Evolutionary conservation across 2,797 vertebrate species (phyloP), one percentile per base, ranked within the genome.

Genomic region (Pitangus sulphuratus): DNA sequence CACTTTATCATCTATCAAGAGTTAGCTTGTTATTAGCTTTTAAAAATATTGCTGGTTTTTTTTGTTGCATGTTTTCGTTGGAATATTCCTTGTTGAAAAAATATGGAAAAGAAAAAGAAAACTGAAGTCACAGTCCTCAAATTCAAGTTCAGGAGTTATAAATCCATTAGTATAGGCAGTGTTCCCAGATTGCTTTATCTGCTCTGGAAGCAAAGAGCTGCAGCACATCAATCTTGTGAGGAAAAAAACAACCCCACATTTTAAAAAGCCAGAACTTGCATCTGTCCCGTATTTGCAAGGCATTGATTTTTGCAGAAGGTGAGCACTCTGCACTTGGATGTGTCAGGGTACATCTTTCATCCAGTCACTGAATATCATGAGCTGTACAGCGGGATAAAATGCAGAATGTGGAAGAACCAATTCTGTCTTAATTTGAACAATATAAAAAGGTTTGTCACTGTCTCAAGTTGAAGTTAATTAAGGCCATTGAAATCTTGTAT

Each of bases 121-220:
- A 76, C 62, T 61, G 21, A 80, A 95, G 48, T 74, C 42, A 64
- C 19, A 70, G 74, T 68, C 80, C 74, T 95, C 48, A 74, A 87
- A 92, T 71, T 92, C 54, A 86, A 78, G 79, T 87, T 68, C 62
- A 48, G 39, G 37, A 90, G 45, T 89, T 78, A 75, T 64, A 95
- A 93, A 89, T 91, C 60, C 30, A 39, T 74, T 85, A 75, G 45
- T 86, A 50, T 26, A 91, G 76, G 87, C 87, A 57, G 17, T 61
- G 78, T 93, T 96, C 80, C 82, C 84, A 94, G 68, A 85, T 87
- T 53, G 74, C n/a, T 80, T 70, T 90, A 71, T 93, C 65, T 74
- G 45, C 53, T 81, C 22, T 81, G 82, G 79, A 78, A 50, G 48
- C 72, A 85, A 4, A 90, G 85, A 60, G 31, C 66, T 76, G 58